Evolutionary conservation across 2,113 vertebrate species (phyloP).

Genomic region (Oncorhynchus masou): DNA sequence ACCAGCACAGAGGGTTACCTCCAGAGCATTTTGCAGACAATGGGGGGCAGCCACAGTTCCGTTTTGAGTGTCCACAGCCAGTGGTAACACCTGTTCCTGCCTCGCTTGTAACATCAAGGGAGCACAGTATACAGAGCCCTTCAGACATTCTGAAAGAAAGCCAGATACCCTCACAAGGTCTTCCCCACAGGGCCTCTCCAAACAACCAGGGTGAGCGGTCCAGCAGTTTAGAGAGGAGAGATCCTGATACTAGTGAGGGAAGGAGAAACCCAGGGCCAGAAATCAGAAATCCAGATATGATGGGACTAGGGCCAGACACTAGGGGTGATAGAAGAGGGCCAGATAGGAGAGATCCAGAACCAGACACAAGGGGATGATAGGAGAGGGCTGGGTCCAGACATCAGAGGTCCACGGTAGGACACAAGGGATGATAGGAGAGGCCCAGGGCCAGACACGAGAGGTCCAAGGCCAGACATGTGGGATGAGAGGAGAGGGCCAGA

Average conservation of each 20-base stretch:
- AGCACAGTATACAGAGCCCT: conserved; percentile 30
- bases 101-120: too few species aligned
- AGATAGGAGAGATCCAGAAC: neutral
- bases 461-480: conserved; percentile 26
- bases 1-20: conserved; percentile 56
- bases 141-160: conserved; percentile 50
- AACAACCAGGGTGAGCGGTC: conserved; percentile 60
- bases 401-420: neutral
- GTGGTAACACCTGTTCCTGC: too few species aligned
- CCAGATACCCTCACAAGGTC: conserved; percentile 66
- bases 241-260: conserved; percentile 24
- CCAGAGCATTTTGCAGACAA: conserved; percentile 59
- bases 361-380: neutral
- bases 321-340: neutral
- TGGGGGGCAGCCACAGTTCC: conserved; percentile 58
- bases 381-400: neutral
- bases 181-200: conserved; percentile 68
- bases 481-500: conserved; percentile 16
- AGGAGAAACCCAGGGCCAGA: neutral
- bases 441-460: conserved; percentile 1
- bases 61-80: conserved; percentile 69
- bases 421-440: conserved; percentile 5
- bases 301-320: neutral
- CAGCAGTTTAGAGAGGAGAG: conserved; percentile 26
- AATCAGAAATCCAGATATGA: neutral